Percentiles rank a stretch among this genome's conserved stretches.
These are phyloP conservation scores for Coelinius sp. DNA, from an alignment of 2,888 invertebrate species.

Conservation along the genomic window DNA sequence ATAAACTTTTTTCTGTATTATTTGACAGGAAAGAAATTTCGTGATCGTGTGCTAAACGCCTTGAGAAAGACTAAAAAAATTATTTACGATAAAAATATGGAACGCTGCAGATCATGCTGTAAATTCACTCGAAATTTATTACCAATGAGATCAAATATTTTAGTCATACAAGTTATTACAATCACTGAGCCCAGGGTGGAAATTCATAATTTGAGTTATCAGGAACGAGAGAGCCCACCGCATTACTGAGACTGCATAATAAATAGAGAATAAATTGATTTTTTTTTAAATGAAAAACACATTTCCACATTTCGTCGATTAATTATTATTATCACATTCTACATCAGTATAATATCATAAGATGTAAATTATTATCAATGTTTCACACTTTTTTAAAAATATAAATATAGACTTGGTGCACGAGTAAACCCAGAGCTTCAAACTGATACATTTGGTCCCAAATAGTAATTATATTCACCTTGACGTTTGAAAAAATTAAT, in stretches of 20 bases:
- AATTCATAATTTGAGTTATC: neutral
- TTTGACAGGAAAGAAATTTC: conserved; percentile 65
- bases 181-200: conserved; percentile 46
- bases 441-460: conserved; percentile 28
- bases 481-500: conserved; percentile 1
- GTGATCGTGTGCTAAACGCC: conserved; percentile 53
- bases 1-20: conserved; percentile 68
- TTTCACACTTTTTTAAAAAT: neutral
- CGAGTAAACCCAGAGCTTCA: neutral
- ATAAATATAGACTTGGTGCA: conserved; percentile 9
- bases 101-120: conserved; percentile 47
- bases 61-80: conserved; percentile 47
- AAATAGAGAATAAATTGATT: neutral
- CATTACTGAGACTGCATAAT: neutral
- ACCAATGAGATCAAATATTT: conserved; percentile 47
- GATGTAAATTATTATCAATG: conserved; percentile 39
- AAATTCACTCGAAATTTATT: conserved; percentile 48
- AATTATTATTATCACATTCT: conserved; percentile 55
- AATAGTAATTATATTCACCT: conserved; percentile 21
- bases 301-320: conserved; percentile 15
- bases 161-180: conserved; percentile 51
- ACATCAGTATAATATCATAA: conserved; percentile 43
- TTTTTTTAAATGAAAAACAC: conserved; percentile 7
- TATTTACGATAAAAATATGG: conserved; percentile 41
- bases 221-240: neutral